Evolutionary conservation across 2,888 invertebrate genomes (phyloP).

Genomic region (Rhingia rostrata): DNA sequence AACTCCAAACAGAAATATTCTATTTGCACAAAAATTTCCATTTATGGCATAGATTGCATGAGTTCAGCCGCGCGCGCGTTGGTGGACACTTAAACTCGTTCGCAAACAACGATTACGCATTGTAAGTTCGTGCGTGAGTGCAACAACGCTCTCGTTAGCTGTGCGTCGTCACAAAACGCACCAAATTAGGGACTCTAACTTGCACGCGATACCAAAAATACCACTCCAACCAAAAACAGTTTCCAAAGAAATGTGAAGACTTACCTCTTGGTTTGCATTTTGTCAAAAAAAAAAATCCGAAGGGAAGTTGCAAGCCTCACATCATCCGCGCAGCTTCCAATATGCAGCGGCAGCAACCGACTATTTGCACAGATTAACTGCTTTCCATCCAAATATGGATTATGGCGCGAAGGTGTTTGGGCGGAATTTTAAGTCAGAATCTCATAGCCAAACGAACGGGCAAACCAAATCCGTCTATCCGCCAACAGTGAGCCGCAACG

Average conservation of each 20-base stretch:
- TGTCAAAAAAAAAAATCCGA: not conserved
- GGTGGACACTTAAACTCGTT: conserved; percentile 53
- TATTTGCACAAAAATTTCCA: conserved; percentile 40
- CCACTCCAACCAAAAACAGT: conserved; percentile 5
- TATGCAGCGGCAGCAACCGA: conserved; percentile 8
- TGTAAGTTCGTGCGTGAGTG: conserved; percentile 19
- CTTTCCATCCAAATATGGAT: conserved; percentile 63
- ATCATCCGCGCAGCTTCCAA: conserved; percentile 11
- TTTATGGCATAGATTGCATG: conserved; percentile 50
- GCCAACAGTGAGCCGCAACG: conserved; percentile 24
- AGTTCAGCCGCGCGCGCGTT: conserved; percentile 44
- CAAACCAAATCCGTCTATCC: not conserved
- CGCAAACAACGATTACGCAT: conserved; percentile 47
- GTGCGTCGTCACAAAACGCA: conserved; percentile 25
- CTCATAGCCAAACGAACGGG: conserved; percentile 27
- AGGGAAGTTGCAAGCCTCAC: conserved; percentile 22
- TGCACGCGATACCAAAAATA: conserved; percentile 24
- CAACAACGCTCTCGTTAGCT: conserved; percentile 26
- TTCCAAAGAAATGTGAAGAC: conserved; percentile 30
- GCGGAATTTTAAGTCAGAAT: conserved; percentile 65
- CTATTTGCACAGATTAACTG: conserved; percentile 71
- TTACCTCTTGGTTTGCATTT: not conserved
- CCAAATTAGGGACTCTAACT: conserved; percentile 52
- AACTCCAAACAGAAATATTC: conserved; percentile 17
- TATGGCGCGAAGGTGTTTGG: conserved; percentile 68